Conservation (phyloP, 1,140 invertebrate species). For the Adoxophyes honmai region DNA sequence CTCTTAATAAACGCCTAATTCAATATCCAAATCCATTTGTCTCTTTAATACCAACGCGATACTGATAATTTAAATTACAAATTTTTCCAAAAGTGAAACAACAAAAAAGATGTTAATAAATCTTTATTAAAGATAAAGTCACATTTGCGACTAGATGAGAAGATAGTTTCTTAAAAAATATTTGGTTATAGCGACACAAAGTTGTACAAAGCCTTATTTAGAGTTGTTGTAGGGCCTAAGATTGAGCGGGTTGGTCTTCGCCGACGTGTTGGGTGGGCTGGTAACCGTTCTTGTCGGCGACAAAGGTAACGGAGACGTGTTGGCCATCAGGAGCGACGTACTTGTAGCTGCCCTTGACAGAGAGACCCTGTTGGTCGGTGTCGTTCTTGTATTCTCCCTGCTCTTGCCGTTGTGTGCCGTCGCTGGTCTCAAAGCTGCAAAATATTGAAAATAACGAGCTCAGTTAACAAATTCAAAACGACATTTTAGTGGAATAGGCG, state of each 20-base stretch:
- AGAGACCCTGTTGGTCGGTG: constrained; percentile 77
- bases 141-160: too few species aligned
- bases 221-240: constrained; percentile 17
- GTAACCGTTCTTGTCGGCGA: constrained; percentile 87
- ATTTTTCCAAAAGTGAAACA: too few species aligned
- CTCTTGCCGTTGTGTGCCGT: constrained; percentile 81
- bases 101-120: too few species aligned
- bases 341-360: constrained; percentile 81
- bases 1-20: too few species aligned
- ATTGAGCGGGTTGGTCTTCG: constrained; percentile 31
- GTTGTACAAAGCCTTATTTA: background rate
- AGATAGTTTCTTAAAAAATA: constrained; percentile 15
- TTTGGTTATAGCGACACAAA: constrained; percentile 25
- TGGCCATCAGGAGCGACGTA: constrained; percentile 83
- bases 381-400: constrained; percentile 79
- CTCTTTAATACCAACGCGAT: too few species aligned
- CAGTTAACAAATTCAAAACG: constrained; percentile 14
- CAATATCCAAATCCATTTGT: too few species aligned
- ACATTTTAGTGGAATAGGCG: too few species aligned
- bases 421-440: constrained; percentile 81
- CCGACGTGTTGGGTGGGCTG: constrained; percentile 73
- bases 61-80: too few species aligned
- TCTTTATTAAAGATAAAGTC: too few species aligned
- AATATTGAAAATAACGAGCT: constrained; percentile 12
- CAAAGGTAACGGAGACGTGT: constrained; percentile 79